phyloP scores from a whole-genome alignment of 2,888 invertebrate species.

The Herminia tarsipennalis region DNA sequence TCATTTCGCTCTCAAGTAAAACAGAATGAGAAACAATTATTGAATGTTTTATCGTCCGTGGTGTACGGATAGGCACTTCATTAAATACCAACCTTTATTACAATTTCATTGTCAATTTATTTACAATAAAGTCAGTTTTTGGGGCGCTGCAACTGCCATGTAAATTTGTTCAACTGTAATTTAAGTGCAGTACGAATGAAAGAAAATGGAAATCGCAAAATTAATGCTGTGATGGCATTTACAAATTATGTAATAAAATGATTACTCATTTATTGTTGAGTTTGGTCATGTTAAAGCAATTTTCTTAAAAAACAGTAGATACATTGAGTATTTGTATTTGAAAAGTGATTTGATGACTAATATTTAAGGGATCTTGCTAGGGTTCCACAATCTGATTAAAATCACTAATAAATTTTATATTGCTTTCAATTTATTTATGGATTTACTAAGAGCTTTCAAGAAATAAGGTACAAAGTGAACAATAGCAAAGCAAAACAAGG shows the following conservation, averaged over 20 bases:
- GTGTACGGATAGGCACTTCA: conserved; percentile 38
- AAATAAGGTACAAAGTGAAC: neutral
- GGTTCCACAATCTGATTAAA: too few species aligned
- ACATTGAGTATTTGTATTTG: too few species aligned
- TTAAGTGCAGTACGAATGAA: conserved; percentile 16
- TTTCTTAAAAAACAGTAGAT: too few species aligned
- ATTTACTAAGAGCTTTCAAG: too few species aligned
- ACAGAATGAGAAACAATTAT: conserved; percentile 54
- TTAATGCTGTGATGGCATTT: neutral
- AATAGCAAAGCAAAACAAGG: neutral
- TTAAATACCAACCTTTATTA: conserved; percentile 46
- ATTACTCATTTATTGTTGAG: too few species aligned
- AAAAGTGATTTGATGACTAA: too few species aligned
- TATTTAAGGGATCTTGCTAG: too few species aligned
- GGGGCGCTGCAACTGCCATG: conserved; percentile 25
- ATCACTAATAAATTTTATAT: too few species aligned
- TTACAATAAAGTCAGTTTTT: conserved; percentile 41
- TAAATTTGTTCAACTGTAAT: conserved; percentile 37
- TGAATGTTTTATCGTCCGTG: conserved; percentile 48
- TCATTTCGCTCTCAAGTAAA: conserved; percentile 57
- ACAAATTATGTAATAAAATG: conserved; percentile 12
- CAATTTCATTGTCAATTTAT: conserved; percentile 41
- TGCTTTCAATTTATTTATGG: too few species aligned
- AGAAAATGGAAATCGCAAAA: conserved; percentile 23
- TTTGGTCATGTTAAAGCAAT: too few species aligned